These are phyloP conservation scores for Enteromius anoplus DNA, from an alignment of 2,797 vertebrate species.

Conservation along the genomic window DNA sequence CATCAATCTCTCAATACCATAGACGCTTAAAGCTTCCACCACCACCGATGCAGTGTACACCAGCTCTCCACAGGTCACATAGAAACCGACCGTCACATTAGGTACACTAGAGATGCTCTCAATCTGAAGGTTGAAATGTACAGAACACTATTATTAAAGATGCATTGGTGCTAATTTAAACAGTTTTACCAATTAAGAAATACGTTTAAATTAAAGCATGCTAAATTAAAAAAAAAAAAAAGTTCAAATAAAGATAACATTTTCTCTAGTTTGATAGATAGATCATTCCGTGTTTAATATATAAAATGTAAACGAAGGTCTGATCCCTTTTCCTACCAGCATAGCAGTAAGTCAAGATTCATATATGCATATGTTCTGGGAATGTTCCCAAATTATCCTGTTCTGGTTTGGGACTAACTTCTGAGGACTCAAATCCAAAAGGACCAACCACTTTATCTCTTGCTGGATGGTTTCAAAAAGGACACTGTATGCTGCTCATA, in stretches of 20 bases:
- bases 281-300: too few relatives aligned
- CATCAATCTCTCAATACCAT: conserved; percentile 86
- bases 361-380: too few relatives aligned
- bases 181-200: not conserved
- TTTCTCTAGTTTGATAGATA: not conserved
- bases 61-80: conserved; percentile 81
- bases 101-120: conserved; percentile 82
- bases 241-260: not conserved
- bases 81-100: conserved; percentile 93
- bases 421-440: too few relatives aligned
- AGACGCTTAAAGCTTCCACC: conserved; percentile 81
- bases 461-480: too few relatives aligned
- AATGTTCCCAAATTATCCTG: too few relatives aligned
- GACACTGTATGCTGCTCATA: too few relatives aligned
- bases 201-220: not conserved
- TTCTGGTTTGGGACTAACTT: too few relatives aligned
- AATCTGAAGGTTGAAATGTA: conserved; percentile 65
- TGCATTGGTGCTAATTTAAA: not conserved
- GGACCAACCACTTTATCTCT: too few relatives aligned
- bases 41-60: conserved; percentile 88
- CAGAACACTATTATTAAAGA: not conserved
- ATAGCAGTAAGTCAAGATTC: too few relatives aligned
- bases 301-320: too few relatives aligned
- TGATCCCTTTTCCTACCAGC: too few relatives aligned
- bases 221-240: not conserved